Base-by-base conservation (phyloP, 2,797 vertebrate genomes). In the Molossus alvarezi region DNA sequence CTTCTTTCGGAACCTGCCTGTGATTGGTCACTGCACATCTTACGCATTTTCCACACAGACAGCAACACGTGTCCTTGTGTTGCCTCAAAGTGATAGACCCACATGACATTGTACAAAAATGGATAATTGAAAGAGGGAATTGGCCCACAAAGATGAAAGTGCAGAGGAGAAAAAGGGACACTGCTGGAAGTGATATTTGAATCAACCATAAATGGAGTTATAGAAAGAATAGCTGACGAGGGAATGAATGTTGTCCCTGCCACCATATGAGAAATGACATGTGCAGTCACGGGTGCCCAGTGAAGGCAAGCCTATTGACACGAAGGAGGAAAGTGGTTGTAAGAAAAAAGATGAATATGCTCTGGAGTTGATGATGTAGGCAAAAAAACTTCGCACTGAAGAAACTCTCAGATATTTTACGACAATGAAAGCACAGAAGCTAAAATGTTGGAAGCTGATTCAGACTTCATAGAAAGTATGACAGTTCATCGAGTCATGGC, bases 291-390 rank as follows among this genome's bases (percentile, higher is more conserved):
- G 11, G 9, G 21, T 29, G 4, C n/a, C 58, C 29, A 14, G 76
- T 41, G 89, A 45, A 33, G n/a, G 11, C 8, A 7, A 45, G 53
- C 21, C 33, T 60, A 15, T 12, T 1, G 2, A 83, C 25, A 14
- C 29, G 53, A 11, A 15, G 12, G 60, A 18, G 9, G 41, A 71
- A 51, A 6, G 62, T 23, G 3, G 14, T 76, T 17, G 6, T 64
- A 13, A 96, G 48, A 41, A 87, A 57, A 81, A 53, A 83, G n/a
- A n/a, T 62, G 65, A 33, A 48, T 60, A 67, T 41, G 86, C 65
- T n/a, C 57, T 27, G 25, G 37, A 65, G 25, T 21, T n/a, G 48
- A 55, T 14, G 69, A 51, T 25, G 17, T 2, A 41, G 71, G 48
- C 57, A 62, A 48, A 81, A 83, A 62, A 55, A 12, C 9, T 69